These are phyloP conservation scores for Forbesichthys agassizii DNA, from an alignment of 2,113 vertebrate genomes.

Conservation along the genomic window DNA sequence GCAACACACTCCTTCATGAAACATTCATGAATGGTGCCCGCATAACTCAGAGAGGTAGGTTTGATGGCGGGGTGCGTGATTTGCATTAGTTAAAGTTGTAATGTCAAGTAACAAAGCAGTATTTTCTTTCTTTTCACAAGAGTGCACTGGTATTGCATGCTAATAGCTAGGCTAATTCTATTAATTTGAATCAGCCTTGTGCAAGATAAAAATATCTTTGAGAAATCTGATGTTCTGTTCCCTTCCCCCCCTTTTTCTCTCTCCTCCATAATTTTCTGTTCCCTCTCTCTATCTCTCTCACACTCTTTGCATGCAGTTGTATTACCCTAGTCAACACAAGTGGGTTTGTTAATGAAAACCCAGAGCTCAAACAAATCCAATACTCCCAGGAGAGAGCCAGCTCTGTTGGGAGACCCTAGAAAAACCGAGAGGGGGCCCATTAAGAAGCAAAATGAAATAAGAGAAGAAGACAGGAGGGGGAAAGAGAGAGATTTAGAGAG, in stretches of 20 bases:
- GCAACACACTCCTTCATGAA: constrained; percentile 41
- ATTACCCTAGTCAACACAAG: constrained; percentile 32
- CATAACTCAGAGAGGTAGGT: constrained; percentile 3
- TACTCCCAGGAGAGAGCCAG: constrained; percentile 45
- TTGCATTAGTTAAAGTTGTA: constrained; percentile 36
- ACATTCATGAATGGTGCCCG: constrained; percentile 53
- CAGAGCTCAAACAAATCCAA: constrained; percentile 52
- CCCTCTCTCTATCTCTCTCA: constrained; percentile 2
- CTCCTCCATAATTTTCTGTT: constrained; percentile 10
- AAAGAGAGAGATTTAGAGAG: constrained; percentile 1
- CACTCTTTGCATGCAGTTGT: background rate
- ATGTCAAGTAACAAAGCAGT: constrained; percentile 23
- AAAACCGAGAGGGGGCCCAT: constrained; percentile 8
- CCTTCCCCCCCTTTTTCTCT: constrained; percentile 13
- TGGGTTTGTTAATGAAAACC: constrained; percentile 58
- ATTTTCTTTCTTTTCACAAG: constrained; percentile 1
- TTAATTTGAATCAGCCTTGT: constrained; percentile 60
- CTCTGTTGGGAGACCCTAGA: constrained; percentile 25
- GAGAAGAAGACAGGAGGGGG: background rate
- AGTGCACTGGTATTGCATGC: constrained; percentile 13
- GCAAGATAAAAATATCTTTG: constrained; percentile 40
- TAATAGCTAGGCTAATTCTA: constrained; percentile 57
- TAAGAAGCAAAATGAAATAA: background rate
- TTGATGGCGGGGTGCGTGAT: constrained; percentile 1
- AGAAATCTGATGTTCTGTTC: constrained; percentile 47